phyloP scores from a whole-genome alignment of 2,113 vertebrate genomes.

The Odobenus rosmarus region DNA sequence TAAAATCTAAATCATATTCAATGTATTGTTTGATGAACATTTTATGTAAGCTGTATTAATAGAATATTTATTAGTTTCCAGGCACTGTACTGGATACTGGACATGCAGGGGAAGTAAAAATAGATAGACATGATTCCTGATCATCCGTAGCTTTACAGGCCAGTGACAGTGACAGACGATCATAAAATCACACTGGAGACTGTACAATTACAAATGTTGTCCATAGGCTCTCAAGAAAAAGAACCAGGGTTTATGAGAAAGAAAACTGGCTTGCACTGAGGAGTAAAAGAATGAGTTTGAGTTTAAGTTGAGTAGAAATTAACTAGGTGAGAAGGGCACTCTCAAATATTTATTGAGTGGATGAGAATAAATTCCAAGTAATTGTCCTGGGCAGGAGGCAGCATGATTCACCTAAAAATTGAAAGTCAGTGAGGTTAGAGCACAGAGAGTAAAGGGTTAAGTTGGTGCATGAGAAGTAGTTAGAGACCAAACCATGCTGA shows the following conservation, averaged over 20 bases:
- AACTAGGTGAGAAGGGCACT: neutral
- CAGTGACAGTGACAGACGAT: neutral
- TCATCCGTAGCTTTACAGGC: neutral
- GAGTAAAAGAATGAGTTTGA: neutral
- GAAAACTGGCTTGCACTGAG: neutral
- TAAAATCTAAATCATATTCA: conserved; percentile 50
- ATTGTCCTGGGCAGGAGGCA: neutral
- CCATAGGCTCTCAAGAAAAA: neutral
- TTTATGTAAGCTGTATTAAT: conserved; percentile 67
- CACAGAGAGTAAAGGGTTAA: neutral
- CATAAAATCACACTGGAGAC: neutral
- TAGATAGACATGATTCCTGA: neutral
- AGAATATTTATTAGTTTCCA: conserved; percentile 58
- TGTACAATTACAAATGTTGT: neutral
- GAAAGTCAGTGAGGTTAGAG: neutral
- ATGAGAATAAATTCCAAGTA: neutral
- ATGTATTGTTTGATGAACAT: conserved; percentile 61
- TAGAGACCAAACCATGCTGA: neutral
- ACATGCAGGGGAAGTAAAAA: neutral
- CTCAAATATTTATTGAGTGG: neutral
- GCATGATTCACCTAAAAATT: neutral
- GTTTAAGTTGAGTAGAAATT: conserved; percentile 33
- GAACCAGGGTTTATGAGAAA: neutral
- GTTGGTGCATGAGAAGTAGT: neutral
- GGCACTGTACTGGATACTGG: neutral